phyloP scores from a whole-genome alignment of 1,140 invertebrate species.

The Oryctes rhinoceros region DNA sequence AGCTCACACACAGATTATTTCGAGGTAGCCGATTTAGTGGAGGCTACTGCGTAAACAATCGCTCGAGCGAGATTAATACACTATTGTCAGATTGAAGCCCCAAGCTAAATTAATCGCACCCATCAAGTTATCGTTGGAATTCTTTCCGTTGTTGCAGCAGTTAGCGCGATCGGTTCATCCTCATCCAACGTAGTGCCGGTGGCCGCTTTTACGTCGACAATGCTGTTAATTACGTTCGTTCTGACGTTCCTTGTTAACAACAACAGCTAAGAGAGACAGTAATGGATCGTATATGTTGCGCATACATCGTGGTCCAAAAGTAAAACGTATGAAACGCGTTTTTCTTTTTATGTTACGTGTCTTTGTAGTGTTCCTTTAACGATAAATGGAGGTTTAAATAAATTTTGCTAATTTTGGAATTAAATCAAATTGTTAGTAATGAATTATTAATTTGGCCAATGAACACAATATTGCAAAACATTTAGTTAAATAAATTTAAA shows the following conservation, averaged over 20 bases:
- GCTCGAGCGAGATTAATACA: not conserved
- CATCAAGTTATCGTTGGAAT: not conserved
- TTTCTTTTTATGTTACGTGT: too few species aligned
- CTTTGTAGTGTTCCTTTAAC: too few species aligned
- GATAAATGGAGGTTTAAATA: too few species aligned
- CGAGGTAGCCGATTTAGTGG: not conserved
- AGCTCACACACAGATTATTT: not conserved
- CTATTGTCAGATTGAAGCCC: not conserved
- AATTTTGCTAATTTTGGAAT: too few species aligned
- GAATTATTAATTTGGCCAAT: too few species aligned
- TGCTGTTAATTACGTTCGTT: not conserved
- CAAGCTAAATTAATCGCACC: not conserved
- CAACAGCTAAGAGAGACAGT: not conserved
- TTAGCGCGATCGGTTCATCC: not conserved
- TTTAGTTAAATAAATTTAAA: too few species aligned
- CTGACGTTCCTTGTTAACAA: constrained; percentile 14
- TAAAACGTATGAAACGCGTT: too few species aligned
- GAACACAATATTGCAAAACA: too few species aligned
- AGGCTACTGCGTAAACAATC: not conserved
- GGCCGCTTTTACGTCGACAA: not conserved
- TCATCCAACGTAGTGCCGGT: not conserved
- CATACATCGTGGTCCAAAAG: not conserved
- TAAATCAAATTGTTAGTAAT: too few species aligned
- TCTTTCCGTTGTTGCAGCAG: not conserved
- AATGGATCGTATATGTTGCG: not conserved